Evolutionary conservation across 2,797 vertebrate genomes (phyloP).

Genomic region (Channa striata): DNA sequence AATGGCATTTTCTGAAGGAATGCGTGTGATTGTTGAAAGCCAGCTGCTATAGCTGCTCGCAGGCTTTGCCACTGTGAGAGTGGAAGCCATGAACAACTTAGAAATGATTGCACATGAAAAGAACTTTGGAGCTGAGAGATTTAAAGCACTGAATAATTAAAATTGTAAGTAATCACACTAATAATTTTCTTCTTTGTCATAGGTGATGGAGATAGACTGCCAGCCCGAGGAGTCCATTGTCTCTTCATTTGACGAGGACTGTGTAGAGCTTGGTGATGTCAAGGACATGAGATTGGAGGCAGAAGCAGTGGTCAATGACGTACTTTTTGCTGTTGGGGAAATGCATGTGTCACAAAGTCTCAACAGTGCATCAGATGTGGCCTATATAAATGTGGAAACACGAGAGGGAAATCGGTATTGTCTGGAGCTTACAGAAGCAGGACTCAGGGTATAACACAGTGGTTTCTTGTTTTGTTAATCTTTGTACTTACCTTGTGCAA

Average conservation of each 20-base stretch:
- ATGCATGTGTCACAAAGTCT: conserved; percentile 95
- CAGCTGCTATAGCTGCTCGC: no score
- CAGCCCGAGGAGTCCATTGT: conserved; percentile 86
- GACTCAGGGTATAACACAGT: conserved; percentile 90
- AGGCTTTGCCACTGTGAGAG: no score
- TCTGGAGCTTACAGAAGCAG: conserved; percentile 95
- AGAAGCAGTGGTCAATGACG: conserved; percentile 94
- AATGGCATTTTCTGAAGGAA: no score
- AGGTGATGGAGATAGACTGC: conserved; percentile 92
- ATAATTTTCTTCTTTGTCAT: conserved; percentile 11
- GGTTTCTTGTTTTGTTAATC: background rate
- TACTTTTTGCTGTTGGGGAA: conserved; percentile 92
- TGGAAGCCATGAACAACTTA: no score
- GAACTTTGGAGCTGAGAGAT: no score
- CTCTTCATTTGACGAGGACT: conserved; percentile 85
- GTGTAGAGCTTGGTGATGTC: conserved; percentile 85
- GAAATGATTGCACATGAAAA: no score
- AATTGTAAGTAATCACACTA: no score
- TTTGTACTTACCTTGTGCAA: background rate
- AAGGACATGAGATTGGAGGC: conserved; percentile 98
- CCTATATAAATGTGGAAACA: conserved; percentile 96
- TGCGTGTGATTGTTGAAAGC: no score
- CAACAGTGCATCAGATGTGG: conserved; percentile 88
- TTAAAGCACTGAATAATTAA: no score
- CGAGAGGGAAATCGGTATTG: conserved; percentile 93